These are phyloP conservation scores for Cyphomyrus plagiostoma DNA, from an alignment of 2,113 vertebrate genomes.

Conservation along the genomic window DNA sequence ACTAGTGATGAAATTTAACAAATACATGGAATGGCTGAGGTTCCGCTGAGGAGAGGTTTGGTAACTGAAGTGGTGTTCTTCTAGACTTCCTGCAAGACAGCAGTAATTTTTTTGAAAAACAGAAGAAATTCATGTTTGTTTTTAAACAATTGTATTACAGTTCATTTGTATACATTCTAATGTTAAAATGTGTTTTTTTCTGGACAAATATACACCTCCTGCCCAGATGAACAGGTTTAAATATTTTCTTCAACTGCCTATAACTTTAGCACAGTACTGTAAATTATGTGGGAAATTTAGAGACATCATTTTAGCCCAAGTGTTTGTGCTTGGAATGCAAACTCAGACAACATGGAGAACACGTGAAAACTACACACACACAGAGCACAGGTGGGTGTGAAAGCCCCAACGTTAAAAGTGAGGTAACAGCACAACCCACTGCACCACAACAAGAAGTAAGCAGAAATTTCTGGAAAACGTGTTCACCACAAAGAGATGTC, in stretches of 20 bases:
- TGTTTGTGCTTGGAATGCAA: neutral
- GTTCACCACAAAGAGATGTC: neutral
- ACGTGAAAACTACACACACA: neutral
- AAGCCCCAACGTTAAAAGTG: neutral
- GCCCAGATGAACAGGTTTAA: neutral
- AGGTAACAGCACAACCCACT: neutral
- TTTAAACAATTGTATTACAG: neutral
- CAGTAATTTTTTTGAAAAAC: neutral
- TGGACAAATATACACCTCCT: neutral
- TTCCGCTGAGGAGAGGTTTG: neutral
- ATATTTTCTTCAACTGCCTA: neutral
- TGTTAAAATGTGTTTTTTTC: neutral
- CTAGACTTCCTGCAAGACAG: neutral
- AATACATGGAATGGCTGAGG: neutral
- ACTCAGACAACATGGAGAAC: neutral
- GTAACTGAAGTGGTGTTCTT: neutral
- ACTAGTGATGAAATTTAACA: neutral
- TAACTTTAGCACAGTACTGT: neutral
- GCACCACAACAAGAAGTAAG: neutral
- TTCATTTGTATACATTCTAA: neutral
- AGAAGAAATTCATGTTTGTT: neutral
- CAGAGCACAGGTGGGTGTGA: neutral
- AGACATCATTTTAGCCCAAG: neutral
- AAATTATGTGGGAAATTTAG: neutral
- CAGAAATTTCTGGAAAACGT: neutral